phyloP scores from a whole-genome alignment of 2,113 vertebrate genomes.

The Neoarius graeffei region DNA sequence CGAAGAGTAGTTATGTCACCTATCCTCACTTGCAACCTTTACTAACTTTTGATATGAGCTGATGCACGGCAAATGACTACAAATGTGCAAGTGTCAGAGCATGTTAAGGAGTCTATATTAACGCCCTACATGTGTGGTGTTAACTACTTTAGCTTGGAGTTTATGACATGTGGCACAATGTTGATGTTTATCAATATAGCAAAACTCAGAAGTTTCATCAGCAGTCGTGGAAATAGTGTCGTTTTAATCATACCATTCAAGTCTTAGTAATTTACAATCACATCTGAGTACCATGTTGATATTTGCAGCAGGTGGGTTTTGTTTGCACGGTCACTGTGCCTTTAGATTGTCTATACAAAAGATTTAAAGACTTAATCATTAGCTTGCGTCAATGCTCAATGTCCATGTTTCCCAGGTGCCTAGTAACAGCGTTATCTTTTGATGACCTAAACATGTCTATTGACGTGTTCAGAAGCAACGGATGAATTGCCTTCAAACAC shows the following conservation, averaged over 20 bases:
- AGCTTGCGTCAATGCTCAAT: neutral
- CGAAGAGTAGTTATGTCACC: neutral
- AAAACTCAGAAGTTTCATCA: neutral
- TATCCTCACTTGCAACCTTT: neutral
- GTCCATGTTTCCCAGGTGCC: neutral
- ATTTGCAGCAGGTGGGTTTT: neutral
- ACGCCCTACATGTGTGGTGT: neutral
- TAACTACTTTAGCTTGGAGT: neutral
- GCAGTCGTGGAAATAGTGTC: neutral
- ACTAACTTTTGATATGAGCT: neutral
- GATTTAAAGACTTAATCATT: constrained; percentile 14
- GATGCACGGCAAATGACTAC: neutral
- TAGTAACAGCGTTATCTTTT: constrained; percentile 9
- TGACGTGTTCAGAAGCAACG: neutral
- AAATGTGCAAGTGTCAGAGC: neutral
- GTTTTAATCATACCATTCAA: neutral
- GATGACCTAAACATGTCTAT: constrained; percentile 1
- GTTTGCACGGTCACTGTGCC: neutral
- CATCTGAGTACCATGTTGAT: neutral
- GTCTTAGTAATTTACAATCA: neutral
- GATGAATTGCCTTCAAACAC: neutral
- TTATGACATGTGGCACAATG: neutral
- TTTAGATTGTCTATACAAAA: constrained; percentile 19
- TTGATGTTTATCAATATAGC: neutral
- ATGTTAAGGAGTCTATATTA: neutral